Conservation (phyloP, 2,888 invertebrate genomes). For the Ectemnius cavifrons region DNA sequence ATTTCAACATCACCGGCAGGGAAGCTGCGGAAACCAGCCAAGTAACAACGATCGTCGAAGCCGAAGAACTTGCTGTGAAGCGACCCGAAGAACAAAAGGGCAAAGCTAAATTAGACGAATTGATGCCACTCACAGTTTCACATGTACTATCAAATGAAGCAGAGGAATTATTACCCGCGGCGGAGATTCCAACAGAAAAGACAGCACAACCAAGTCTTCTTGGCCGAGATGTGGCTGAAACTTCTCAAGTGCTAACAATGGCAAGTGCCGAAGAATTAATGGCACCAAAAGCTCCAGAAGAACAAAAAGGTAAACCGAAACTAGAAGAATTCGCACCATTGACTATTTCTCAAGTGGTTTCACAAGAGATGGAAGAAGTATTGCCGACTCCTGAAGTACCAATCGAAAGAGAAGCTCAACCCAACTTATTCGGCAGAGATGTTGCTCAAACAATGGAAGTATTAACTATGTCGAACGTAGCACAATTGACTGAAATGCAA, state of each 20-base stretch:
- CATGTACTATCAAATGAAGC: conserved; percentile 59
- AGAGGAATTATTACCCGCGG: conserved; percentile 42
- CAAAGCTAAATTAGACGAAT: conserved; percentile 58
- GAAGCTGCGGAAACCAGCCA: conserved; percentile 69
- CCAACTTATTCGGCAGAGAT: conserved; percentile 72
- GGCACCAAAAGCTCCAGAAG: conserved; percentile 36
- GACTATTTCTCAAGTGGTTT: conserved; percentile 61
- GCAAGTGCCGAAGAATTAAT: not conserved
- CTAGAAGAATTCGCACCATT: conserved; percentile 65
- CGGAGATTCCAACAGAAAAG: not conserved
- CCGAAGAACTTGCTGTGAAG: conserved; percentile 50
- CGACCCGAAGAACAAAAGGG: conserved; percentile 59
- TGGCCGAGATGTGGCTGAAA: not conserved
- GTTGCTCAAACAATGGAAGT: conserved; percentile 67
- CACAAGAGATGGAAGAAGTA: conserved; percentile 59
- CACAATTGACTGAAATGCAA: conserved; percentile 64
- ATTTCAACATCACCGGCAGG: conserved; percentile 68
- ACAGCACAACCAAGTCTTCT: not conserved
- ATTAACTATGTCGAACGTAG: conserved; percentile 60
- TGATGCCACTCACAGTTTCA: conserved; percentile 60
- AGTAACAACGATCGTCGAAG: conserved; percentile 58
- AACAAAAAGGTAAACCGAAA: conserved; percentile 63
- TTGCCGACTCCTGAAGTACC: conserved; percentile 60
- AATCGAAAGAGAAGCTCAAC: conserved; percentile 71
- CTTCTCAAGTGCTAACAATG: not conserved